These are phyloP conservation scores for Perccottus glenii DNA, from an alignment of 2,113 vertebrate genomes.

Conservation along the genomic window DNA sequence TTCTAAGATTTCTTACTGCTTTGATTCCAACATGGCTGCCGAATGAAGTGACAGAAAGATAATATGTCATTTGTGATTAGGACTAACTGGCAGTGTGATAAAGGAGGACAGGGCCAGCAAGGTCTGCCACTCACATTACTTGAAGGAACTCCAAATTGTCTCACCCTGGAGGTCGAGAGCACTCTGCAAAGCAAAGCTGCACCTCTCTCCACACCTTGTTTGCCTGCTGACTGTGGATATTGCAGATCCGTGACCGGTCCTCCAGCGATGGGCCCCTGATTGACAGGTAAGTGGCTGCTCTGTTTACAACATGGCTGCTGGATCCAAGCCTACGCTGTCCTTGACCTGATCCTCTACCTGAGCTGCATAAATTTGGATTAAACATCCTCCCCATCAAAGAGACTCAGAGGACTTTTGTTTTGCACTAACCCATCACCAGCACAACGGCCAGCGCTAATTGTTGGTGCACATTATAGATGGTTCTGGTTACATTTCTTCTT, in stretches of 20 bases:
- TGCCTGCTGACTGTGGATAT: slow-evolving; percentile 80
- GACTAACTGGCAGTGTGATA: slow-evolving; percentile 60
- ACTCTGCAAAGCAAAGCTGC: slow-evolving; percentile 70
- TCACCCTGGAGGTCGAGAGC: slow-evolving; percentile 78
- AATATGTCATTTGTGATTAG: slow-evolving; percentile 73
- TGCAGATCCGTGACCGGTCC: slow-evolving; percentile 69
- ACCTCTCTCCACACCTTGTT: slow-evolving; percentile 52
- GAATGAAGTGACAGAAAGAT: slow-evolving; percentile 69
- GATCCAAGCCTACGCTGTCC: slow-evolving; percentile 66
- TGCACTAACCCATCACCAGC: slow-evolving; percentile 32
- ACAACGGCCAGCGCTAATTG: slow-evolving; percentile 12
- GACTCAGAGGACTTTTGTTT: slow-evolving; percentile 62
- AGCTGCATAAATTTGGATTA: slow-evolving; percentile 70
- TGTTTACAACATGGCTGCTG: slow-evolving; percentile 69
- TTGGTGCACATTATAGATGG: background rate
- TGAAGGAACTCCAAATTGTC: slow-evolving; percentile 69
- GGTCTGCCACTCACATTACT: slow-evolving; percentile 61
- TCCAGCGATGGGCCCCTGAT: slow-evolving; percentile 69
- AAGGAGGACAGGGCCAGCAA: slow-evolving; percentile 55
- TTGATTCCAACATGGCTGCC: slow-evolving; percentile 51
- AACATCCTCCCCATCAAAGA: slow-evolving; percentile 48
- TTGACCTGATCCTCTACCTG: slow-evolving; percentile 76
- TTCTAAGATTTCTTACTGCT: slow-evolving; percentile 6
- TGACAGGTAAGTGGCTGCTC: slow-evolving; percentile 75
- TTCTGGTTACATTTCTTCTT: background rate